These are phyloP conservation scores for Moxostoma hubbsi DNA, from an alignment of 2,797 vertebrate species.

Conservation along the genomic window DNA sequence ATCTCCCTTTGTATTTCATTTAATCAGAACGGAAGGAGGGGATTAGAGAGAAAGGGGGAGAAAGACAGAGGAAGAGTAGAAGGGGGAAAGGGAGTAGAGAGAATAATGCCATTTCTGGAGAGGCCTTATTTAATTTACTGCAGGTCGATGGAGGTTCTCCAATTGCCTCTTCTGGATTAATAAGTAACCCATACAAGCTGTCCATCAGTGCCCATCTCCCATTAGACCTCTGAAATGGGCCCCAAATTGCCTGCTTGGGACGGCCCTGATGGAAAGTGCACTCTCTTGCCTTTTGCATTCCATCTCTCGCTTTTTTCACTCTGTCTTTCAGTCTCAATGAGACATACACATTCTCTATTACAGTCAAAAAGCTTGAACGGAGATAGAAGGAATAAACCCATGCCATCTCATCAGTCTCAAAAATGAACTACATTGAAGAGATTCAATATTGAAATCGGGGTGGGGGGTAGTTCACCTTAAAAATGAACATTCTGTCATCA, in stretches of 20 bases:
- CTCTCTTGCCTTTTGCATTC: slow-evolving; percentile 60
- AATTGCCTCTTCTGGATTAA: slow-evolving; percentile 83
- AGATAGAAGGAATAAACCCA: slow-evolving; percentile 31
- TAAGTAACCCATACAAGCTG: slow-evolving; percentile 83
- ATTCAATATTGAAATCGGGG: slow-evolving; percentile 31
- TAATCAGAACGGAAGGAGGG: slow-evolving; percentile 70
- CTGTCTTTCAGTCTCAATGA: slow-evolving; percentile 44
- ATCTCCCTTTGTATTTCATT: slow-evolving; percentile 73
- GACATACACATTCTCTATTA: slow-evolving; percentile 50
- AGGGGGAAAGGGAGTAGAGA: slow-evolving; percentile 55
- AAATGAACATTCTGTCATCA: slow-evolving; percentile 28
- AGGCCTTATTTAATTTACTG: slow-evolving; percentile 85
- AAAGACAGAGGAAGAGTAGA: background rate
- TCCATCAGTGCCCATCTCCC: slow-evolving; percentile 85
- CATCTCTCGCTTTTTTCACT: slow-evolving; percentile 60
- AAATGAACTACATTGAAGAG: slow-evolving; percentile 32
- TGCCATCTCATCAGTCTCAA: slow-evolving; percentile 35
- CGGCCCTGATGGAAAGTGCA: slow-evolving; percentile 77
- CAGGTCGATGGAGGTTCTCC: slow-evolving; percentile 85
- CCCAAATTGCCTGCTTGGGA: slow-evolving; percentile 78
- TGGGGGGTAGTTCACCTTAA: background rate
- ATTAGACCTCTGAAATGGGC: slow-evolving; percentile 81
- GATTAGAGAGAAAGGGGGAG: slow-evolving; percentile 56
- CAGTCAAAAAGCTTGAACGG: slow-evolving; percentile 42
- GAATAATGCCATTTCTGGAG: slow-evolving; percentile 82